Conservation (phyloP, 1,140 invertebrate genomes). For the Drosophila kepulauana region DNA sequence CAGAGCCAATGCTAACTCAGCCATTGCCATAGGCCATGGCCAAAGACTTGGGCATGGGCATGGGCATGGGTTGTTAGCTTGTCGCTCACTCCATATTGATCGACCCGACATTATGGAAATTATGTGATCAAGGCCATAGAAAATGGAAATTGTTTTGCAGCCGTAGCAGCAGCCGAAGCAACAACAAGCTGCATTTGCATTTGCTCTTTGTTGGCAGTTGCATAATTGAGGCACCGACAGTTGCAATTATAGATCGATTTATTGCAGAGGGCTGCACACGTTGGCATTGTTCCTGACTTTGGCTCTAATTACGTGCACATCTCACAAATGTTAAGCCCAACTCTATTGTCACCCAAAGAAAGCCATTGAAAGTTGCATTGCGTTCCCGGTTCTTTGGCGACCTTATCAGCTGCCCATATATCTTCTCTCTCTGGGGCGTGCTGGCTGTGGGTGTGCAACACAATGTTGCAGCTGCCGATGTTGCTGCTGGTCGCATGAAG, state of each 20-base stretch:
- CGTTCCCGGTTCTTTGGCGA: background rate
- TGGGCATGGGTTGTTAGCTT: slow-evolving; percentile 63
- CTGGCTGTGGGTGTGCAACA: slow-evolving; percentile 40
- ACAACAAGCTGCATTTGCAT: slow-evolving; percentile 11
- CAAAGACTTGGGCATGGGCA: background rate
- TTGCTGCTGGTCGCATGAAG: slow-evolving; percentile 48
- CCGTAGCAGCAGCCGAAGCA: slow-evolving; percentile 24
- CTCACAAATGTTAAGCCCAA: slow-evolving; percentile 1
- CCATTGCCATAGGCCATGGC: background rate
- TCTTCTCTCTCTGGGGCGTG: slow-evolving; percentile 18
- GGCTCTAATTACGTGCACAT: slow-evolving; percentile 47
- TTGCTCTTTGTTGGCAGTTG: slow-evolving; percentile 42
- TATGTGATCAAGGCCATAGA: slow-evolving; percentile 83
- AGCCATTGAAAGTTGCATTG: slow-evolving; percentile 4
- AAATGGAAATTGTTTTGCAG: slow-evolving; percentile 80
- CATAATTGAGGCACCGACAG: slow-evolving; percentile 47
- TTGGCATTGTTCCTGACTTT: slow-evolving; percentile 38
- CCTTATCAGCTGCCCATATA: slow-evolving; percentile 49
- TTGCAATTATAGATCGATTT: slow-evolving; percentile 80
- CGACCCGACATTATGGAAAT: slow-evolving; percentile 79
- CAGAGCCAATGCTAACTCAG: background rate
- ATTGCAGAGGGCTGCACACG: slow-evolving; percentile 52
- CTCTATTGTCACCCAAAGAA: slow-evolving; percentile 44
- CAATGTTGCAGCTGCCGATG: slow-evolving; percentile 18
- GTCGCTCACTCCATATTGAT: slow-evolving; percentile 81